These are phyloP conservation scores for Listrodromus nycthemerus DNA, from an alignment of 2,888 invertebrate species.

Conservation along the genomic window DNA sequence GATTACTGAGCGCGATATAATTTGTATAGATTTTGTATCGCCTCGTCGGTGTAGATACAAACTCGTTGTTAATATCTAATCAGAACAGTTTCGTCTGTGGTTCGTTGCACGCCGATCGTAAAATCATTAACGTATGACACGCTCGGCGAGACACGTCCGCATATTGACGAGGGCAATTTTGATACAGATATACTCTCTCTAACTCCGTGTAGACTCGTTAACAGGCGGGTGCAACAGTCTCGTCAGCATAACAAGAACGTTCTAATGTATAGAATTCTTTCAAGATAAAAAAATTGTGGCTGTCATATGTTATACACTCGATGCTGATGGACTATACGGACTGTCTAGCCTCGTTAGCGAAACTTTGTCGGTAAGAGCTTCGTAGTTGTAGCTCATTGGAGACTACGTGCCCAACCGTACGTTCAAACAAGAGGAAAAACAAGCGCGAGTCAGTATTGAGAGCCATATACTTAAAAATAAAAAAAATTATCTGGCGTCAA, in stretches of 20 bases:
- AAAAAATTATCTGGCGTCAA: not conserved
- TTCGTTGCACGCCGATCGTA: conserved; percentile 18
- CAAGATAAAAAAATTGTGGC: conserved; percentile 58
- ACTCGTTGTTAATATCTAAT: conserved; percentile 16
- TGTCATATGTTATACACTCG: conserved; percentile 48
- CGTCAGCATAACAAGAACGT: conserved; percentile 25
- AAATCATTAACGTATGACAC: conserved; percentile 46
- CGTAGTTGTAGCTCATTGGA: conserved; percentile 29
- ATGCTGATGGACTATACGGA: not conserved
- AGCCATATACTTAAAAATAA: not conserved
- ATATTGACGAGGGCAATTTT: conserved; percentile 22
- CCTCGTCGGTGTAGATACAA: not conserved
- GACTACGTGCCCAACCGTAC: not conserved
- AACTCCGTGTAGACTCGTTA: conserved; percentile 41
- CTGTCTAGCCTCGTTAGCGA: conserved; percentile 57
- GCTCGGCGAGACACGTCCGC: conserved; percentile 33
- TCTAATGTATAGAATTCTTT: conserved; percentile 41
- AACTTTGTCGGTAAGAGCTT: conserved; percentile 50
- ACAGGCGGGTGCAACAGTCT: conserved; percentile 22
- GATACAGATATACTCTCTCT: not conserved
- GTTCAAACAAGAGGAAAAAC: conserved; percentile 32
- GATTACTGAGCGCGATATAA: conserved; percentile 28
- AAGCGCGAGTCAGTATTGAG: not conserved
- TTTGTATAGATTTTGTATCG: not conserved
- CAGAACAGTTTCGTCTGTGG: not conserved